Base-by-base conservation (phyloP, 2,888 invertebrate species). In the Tachystola acroxantha region DNA sequence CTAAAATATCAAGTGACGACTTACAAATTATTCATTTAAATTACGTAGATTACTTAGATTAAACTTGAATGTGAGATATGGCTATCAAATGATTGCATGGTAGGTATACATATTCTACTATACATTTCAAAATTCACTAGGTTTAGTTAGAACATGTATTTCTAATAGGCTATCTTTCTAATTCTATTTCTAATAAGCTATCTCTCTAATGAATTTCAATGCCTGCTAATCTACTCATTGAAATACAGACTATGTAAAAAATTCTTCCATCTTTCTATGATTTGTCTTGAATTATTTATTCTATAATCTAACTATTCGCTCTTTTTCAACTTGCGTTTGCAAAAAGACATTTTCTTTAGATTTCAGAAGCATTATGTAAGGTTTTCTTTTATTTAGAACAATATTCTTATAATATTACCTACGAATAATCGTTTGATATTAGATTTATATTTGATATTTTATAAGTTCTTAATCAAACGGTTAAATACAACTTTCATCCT, bases 291-390 rank as follows among this genome's bases (percentile, higher is more conserved):
- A 46, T 43, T 54, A 46, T 38, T 45, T 57, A 47, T 59, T 57
- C 47, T 51, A 46, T 59, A 56, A 56, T 72, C 64, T 60, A 69
- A 73, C 62, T 66, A 56, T 62, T 67, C 60, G 63, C 65, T 70
- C 64, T 76, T 65, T 73, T 74, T 73, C 67, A 68, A 76, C 60
- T 75, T 63, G 66, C 71, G 74, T 76, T 69, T 75, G 67, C 74
- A 73, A 66, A 73, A 71, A 72, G 71, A 68, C 69, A 62, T 57
- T 60, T 71, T 71, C 64, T 74, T 74, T 78, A 74, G 72, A 76
- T 73, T 64, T 71, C 65, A 69, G 69, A 74, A 78, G 64, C 58
- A 65, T 72, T 67, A 71, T 66, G 73, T 77, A 78, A 78, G 76
- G 62, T 65, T 70, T 53, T 59, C 48, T 67, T 66, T 64, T 48